phyloP scores from a whole-genome alignment of 2,888 invertebrate species.

The Sepioteuthis lessoniana region DNA sequence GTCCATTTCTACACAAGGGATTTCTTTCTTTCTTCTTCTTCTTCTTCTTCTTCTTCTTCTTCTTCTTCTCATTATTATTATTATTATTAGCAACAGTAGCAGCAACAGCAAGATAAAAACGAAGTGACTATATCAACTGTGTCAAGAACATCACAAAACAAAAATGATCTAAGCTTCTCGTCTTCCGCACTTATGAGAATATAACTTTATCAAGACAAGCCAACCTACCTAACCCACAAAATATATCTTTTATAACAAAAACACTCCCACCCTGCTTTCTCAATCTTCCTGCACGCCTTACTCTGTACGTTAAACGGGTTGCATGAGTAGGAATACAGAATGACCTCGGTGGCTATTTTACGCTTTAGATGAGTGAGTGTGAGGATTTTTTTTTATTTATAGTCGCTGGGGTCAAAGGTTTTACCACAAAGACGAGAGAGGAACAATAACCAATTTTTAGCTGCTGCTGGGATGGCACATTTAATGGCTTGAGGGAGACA shows the following conservation, averaged over 20 bases:
- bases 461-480: not conserved
- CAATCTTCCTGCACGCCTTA: not conserved
- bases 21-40: too few relatives aligned
- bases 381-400: not conserved
- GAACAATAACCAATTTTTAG: slow-evolving; percentile 17
- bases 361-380: not conserved
- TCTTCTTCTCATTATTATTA: too few relatives aligned
- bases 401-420: not conserved
- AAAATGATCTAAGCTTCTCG: too few relatives aligned
- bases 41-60: too few relatives aligned
- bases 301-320: not conserved
- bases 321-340: not conserved
- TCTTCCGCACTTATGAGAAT: too few relatives aligned
- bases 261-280: not conserved
- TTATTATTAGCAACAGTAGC: too few relatives aligned
- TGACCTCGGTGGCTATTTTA: not conserved
- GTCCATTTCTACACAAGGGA: too few relatives aligned
- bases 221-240: too few relatives aligned
- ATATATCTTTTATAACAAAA: not conserved
- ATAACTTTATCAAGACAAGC: too few relatives aligned
- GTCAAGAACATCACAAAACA: too few relatives aligned
- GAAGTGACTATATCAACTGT: too few relatives aligned
- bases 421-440: not conserved
- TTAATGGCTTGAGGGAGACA: not conserved
- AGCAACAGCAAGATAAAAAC: too few relatives aligned